Base-by-base conservation (phyloP, 92 coral and sea anemone genomes). In the Metridium senile region DNA sequence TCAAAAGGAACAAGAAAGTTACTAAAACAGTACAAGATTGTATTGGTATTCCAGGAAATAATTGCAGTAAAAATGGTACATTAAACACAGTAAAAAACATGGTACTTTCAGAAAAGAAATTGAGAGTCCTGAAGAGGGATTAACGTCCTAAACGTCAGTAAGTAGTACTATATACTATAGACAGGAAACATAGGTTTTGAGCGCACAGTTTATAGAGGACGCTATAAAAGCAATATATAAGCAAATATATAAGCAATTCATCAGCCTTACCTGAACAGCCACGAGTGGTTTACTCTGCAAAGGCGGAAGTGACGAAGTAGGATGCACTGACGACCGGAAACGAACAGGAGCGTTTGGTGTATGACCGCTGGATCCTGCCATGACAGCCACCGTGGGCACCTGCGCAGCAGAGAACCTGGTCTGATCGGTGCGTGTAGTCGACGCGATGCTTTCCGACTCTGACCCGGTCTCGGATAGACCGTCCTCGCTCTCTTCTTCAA, bases 301-400 rank as follows among this genome's bases (percentile, higher is more conserved):
- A 0, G 99, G 99, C 25, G 99, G 99, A 16, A 96, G 87, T 58
- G 83, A 82, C 34, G 96, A 86, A 59, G 86, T 89, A 10, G 99
- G 99, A 71, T 93, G 97, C 22, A 96, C 99, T 1, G 97, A 89
- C 29, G 97, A 87, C 32, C 99, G 95, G 83, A 96, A 96, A 26
- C 98, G 90, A 72, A 93, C 98, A 58, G 99, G 99, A 33, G 94
- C 91, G 62, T 96, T 88, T 19, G 90, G 89, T 16, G 89, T 89
- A 25, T 93, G 89, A 62, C 96, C 91, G 79, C 87, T 92, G 74
- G 98, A 89, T 66, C 86, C 98, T 35, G 90, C 87, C 91, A 96
- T 93, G 17, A 96, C 99, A 25, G 99, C 99, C 25, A 93, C 92
- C 71, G 98, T 81, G 33, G 99, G 99, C 83, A 93, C 82, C 29